phyloP scores from a whole-genome alignment of 2,113 vertebrate species.

The Psettodes erumei region DNA sequence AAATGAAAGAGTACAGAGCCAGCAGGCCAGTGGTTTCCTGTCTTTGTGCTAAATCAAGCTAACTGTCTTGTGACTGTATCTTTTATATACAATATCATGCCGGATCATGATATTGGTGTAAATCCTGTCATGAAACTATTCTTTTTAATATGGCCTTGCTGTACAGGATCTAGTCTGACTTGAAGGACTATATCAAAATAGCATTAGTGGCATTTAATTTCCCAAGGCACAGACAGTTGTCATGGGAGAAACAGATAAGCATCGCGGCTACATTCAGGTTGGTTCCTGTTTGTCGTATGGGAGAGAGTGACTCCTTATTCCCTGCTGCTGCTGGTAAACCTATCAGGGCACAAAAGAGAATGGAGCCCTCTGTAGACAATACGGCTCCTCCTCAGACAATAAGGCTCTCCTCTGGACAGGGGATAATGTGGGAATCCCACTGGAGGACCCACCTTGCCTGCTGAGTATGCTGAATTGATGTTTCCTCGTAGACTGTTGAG shows the following conservation, averaged over 20 bases:
- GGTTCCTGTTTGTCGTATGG: constrained; percentile 76
- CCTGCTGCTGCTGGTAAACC: constrained; percentile 68
- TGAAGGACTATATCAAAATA: constrained; percentile 17
- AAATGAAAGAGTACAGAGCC: not conserved
- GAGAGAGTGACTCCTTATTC: constrained; percentile 62
- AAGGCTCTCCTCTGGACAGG: constrained; percentile 23
- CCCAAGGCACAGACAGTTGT: constrained; percentile 38
- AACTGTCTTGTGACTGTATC: not conserved
- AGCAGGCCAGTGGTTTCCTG: not conserved
- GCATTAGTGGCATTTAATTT: constrained; percentile 34
- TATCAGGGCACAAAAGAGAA: constrained; percentile 68
- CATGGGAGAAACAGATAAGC: constrained; percentile 63
- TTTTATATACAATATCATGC: not conserved
- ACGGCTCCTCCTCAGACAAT: constrained; percentile 74
- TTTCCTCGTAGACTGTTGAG: not conserved
- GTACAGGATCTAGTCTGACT: not conserved
- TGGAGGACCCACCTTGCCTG: constrained; percentile 17
- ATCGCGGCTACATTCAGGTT: constrained; percentile 65
- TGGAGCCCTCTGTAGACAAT: constrained; percentile 65
- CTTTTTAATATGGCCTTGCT: not conserved
- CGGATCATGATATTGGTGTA: not conserved
- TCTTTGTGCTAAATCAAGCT: too few species aligned
- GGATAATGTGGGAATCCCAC: constrained; percentile 34
- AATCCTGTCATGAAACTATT: not conserved
- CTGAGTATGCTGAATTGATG: constrained; percentile 37